phyloP scores from a whole-genome alignment of 2,113 vertebrate genomes.

The Saccopteryx bilineata region DNA sequence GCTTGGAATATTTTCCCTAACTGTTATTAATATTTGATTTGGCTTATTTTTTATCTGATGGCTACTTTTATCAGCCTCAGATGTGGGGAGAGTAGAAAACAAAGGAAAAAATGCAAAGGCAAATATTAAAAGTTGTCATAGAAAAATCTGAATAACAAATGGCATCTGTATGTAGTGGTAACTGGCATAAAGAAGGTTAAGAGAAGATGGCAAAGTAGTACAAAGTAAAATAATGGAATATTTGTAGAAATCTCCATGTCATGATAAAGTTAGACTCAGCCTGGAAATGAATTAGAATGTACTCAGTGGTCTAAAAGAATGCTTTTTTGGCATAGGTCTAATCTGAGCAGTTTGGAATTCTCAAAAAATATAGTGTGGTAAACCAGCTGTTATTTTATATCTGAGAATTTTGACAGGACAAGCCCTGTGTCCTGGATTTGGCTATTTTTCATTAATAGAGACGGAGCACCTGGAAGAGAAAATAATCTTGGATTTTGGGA shows the following conservation, averaged over 20 bases:
- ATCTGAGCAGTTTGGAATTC: conserved; percentile 73
- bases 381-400: conserved; percentile 76
- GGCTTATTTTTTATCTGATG: conserved; percentile 35
- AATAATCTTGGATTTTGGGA: neutral
- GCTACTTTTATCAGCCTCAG: conserved; percentile 49
- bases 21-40: conserved; percentile 41
- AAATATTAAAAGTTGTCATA: conserved; percentile 35
- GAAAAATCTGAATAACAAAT: conserved; percentile 4
- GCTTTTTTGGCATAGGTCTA: conserved; percentile 49
- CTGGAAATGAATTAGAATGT: conserved; percentile 58
- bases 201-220: neutral
- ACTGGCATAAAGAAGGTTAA: neutral
- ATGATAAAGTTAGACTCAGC: conserved; percentile 42
- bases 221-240: conserved; percentile 49
- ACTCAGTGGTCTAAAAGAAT: conserved; percentile 70
- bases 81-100: conserved; percentile 5
- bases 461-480: conserved; percentile 58
- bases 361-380: conserved; percentile 73
- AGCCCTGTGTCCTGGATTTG: conserved; percentile 37
- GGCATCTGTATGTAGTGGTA: neutral
- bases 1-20: conserved; percentile 36
- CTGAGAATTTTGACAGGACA: conserved; percentile 61
- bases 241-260: conserved; percentile 42
- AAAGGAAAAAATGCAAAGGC: conserved; percentile 44
- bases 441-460: conserved; percentile 63